These are phyloP conservation scores for Balaeniceps rex DNA, from an alignment of 2,113 vertebrate genomes.

Conservation along the genomic window DNA sequence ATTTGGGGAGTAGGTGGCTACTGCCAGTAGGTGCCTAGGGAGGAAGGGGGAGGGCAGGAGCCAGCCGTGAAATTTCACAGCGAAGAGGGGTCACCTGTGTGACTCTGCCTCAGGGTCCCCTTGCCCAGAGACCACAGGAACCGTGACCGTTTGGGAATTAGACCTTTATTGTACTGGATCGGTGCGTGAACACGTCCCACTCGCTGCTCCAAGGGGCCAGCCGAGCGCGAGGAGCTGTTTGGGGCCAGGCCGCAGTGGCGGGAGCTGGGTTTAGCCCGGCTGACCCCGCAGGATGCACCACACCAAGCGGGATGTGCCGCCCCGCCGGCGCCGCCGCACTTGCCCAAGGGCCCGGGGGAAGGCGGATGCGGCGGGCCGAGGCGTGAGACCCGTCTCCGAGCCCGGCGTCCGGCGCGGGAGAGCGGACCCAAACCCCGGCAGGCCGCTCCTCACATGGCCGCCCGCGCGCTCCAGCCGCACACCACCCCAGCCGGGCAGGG, in stretches of 20 bases:
- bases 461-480: neutral
- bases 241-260: neutral
- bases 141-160: neutral
- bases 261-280: no score
- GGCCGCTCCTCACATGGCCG: neutral
- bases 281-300: no score
- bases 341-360: no score
- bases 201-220: neutral
- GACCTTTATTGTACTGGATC: neutral
- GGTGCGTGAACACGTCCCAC: fast-evolving
- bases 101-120: neutral
- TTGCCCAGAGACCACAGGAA: neutral
- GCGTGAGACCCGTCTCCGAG: no score
- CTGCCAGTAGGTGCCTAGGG: no score
- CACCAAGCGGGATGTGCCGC: no score
- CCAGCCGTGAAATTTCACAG: neutral
- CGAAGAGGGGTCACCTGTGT: neutral
- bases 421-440: neutral
- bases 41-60: no score
- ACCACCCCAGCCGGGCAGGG: neutral
- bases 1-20: neutral
- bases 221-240: neutral
- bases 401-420: no score
- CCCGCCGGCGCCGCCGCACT: neutral
- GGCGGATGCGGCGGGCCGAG: no score